These are phyloP conservation scores for Sinelater perroti DNA, from an alignment of 2,888 invertebrate species.

Conservation along the genomic window DNA sequence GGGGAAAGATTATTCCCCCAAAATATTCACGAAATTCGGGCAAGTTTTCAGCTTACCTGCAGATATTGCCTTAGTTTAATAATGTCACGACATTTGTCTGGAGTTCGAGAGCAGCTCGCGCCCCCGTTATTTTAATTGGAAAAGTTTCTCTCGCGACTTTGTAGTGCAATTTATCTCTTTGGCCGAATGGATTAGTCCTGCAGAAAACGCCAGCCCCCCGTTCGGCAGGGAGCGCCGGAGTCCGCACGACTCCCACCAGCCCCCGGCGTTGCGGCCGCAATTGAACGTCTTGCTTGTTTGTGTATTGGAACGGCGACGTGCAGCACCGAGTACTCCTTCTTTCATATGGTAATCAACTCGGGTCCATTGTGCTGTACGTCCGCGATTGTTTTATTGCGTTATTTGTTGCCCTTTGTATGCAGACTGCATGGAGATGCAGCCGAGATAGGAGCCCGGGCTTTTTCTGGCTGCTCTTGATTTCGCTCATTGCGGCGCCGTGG, in stretches of 20 bases:
- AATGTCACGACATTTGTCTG: slow-evolving; percentile 21
- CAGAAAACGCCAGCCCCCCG: background rate
- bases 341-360: slow-evolving; percentile 32
- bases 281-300: slow-evolving; percentile 14
- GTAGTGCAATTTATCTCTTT: slow-evolving; percentile 22
- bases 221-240: background rate
- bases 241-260: background rate
- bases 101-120: slow-evolving; percentile 1
- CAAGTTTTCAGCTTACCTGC: background rate
- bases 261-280: background rate
- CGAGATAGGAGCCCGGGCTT: background rate
- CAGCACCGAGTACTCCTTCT: slow-evolving; percentile 15
- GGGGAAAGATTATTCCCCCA: no score
- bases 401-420: slow-evolving; percentile 22
- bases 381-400: slow-evolving; percentile 25
- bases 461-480: slow-evolving; percentile 10
- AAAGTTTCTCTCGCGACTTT: slow-evolving; percentile 20
- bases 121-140: slow-evolving; percentile 21
- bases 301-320: slow-evolving; percentile 3
- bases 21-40: no score
- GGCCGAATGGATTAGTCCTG: slow-evolving; percentile 7
- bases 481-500: slow-evolving; percentile 2
- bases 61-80: slow-evolving; percentile 20
- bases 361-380: slow-evolving; percentile 26
- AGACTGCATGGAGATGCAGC: slow-evolving; percentile 17